These are phyloP conservation scores for Trichoplusia ni DNA, from an alignment of 1,140 invertebrate species.

Conservation along the genomic window DNA sequence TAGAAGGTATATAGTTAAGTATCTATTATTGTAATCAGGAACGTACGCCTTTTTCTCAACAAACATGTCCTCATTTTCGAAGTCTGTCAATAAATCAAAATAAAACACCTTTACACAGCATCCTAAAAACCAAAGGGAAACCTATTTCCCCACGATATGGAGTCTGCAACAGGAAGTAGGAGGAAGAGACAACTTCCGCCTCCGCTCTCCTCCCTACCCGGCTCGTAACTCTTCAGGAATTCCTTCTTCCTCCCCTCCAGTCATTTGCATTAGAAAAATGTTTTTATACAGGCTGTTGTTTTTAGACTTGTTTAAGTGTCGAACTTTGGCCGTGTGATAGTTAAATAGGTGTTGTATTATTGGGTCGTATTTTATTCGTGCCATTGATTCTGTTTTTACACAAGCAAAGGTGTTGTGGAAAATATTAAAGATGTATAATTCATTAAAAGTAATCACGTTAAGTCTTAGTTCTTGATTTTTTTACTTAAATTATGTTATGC, in stretches of 20 bases:
- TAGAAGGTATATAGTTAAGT: too few species aligned
- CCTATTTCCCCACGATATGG: conserved; percentile 12
- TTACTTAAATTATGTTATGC: too few species aligned
- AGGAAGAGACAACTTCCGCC: conserved; percentile 26
- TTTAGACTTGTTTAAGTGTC: too few species aligned
- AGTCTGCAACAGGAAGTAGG: conserved; percentile 7
- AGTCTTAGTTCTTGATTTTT: too few species aligned
- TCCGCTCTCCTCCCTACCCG: not conserved
- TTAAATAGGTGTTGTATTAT: not conserved
- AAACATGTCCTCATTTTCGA: not conserved
- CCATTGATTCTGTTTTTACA: too few species aligned
- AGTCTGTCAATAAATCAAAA: too few species aligned
- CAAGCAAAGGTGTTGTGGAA: too few species aligned
- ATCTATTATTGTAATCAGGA: too few species aligned
- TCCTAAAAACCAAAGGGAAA: conserved; percentile 27
- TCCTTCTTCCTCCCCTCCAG: conserved; percentile 3
- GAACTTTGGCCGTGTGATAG: too few species aligned
- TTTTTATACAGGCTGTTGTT: not conserved
- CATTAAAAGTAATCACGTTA: too few species aligned
- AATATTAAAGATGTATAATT: too few species aligned
- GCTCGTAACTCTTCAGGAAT: conserved; percentile 13
- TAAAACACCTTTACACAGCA: not conserved
- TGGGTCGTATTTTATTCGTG: not conserved
- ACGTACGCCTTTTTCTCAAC: too few species aligned
- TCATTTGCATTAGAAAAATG: conserved; percentile 22